Percentiles rank a stretch among this genome's conserved stretches.
These are phyloP conservation scores for Allolobophora icterica DNA, from an alignment of 2,888 invertebrate genomes.

Conservation along the genomic window DNA sequence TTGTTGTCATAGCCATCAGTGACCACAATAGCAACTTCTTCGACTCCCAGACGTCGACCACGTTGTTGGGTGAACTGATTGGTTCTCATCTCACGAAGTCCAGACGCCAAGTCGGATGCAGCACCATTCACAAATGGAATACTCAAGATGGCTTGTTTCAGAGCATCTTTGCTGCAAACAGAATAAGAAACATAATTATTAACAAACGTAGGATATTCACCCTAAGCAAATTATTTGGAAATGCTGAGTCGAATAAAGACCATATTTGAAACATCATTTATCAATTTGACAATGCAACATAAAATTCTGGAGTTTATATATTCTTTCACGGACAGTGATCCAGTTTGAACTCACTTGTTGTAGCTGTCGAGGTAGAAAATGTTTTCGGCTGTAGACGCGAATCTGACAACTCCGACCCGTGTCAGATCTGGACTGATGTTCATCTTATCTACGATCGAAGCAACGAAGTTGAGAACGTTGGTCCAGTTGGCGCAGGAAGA, in stretches of 20 bases:
- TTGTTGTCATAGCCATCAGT: constrained; percentile 29
- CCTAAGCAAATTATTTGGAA: neutral
- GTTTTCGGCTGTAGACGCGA: neutral
- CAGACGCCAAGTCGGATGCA: constrained; percentile 28
- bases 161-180: neutral
- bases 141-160: constrained; percentile 6
- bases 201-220: neutral
- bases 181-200: too few species aligned
- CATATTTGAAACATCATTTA: too few species aligned
- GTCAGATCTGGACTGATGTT: constrained; percentile 22
- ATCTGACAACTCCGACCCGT: constrained; percentile 22
- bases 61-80: constrained; percentile 29
- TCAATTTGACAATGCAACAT: too few species aligned
- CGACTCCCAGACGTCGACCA: constrained; percentile 36
- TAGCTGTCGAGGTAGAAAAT: constrained; percentile 27
- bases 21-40: constrained; percentile 37
- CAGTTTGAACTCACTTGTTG: neutral
- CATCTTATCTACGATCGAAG: constrained; percentile 23
- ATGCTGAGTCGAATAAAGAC: too few species aligned
- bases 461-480: constrained; percentile 33
- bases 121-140: constrained; percentile 1
- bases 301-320: too few species aligned
- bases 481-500: constrained; percentile 31
- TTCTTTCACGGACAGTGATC: too few species aligned
- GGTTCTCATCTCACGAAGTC: constrained; percentile 29